Evolutionary conservation across 1,140 invertebrate species (phyloP).

Genomic region (Formica selysi): DNA sequence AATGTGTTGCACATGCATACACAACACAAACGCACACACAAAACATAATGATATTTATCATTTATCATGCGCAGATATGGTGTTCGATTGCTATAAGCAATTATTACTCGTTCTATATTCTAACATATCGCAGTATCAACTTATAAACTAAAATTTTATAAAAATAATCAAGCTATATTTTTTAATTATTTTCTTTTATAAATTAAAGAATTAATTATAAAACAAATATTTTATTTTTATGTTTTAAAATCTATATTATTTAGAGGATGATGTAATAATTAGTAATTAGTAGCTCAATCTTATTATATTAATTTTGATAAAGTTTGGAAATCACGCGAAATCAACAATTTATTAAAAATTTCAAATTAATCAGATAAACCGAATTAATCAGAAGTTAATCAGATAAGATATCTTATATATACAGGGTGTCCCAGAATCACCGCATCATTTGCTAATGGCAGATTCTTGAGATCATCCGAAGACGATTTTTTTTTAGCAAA

Average conservation of each 20-base stretch:
- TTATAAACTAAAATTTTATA: neutral
- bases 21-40: neutral
- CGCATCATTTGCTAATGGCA: no score
- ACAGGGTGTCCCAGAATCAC: no score
- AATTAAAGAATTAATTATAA: neutral
- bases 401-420: no score
- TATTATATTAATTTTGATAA: neutral
- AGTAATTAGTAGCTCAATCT: no score
- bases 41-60: slow-evolving; percentile 18
- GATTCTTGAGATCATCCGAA: no score
- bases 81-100: slow-evolving; percentile 21
- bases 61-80: neutral
- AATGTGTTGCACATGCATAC: neutral
- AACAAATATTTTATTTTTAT: neutral
- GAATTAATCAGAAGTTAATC: no score
- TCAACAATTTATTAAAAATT: neutral
- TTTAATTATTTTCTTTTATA: neutral
- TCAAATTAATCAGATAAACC: neutral
- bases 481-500: no score
- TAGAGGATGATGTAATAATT: neutral
- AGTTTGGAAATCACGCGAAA: neutral
- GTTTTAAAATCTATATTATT: neutral
- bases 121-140: neutral
- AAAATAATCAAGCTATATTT: neutral
- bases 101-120: neutral